These are phyloP conservation scores for Phalanger gymnotis DNA, from an alignment of 2,797 vertebrate species.

Conservation along the genomic window DNA sequence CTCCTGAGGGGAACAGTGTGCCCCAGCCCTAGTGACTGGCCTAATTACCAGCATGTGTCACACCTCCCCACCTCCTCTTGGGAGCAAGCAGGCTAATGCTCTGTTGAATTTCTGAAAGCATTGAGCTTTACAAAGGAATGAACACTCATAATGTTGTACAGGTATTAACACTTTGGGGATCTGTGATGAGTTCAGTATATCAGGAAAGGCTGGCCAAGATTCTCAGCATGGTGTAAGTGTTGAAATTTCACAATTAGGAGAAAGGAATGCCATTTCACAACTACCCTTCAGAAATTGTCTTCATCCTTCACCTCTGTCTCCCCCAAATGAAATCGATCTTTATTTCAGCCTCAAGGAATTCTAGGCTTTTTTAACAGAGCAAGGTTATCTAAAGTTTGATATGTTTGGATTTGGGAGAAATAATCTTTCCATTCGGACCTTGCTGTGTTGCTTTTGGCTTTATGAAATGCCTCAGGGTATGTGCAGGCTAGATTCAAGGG, in stretches of 20 bases:
- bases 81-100: background rate
- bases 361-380: background rate
- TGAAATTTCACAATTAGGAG: constrained; percentile 19
- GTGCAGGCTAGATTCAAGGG: background rate
- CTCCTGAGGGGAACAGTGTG: background rate
- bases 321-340: constrained; percentile 10
- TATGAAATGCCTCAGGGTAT: background rate
- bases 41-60: background rate
- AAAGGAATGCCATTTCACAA: background rate
- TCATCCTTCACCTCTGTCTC: constrained; percentile 27
- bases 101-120: constrained; percentile 20
- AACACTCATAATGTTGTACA: background rate
- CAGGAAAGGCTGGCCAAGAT: background rate
- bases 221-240: background rate
- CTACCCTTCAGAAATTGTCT: background rate
- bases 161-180: background rate
- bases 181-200: background rate
- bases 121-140: background rate
- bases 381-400: background rate
- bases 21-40: background rate
- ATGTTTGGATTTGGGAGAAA: constrained; percentile 35
- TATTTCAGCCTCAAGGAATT: constrained; percentile 9
- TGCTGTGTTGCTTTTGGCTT: constrained; percentile 16
- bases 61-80: background rate
- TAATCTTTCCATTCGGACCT: background rate